phyloP scores from a whole-genome alignment of 2,113 vertebrate genomes.

The Psilopsiagon aymara region DNA sequence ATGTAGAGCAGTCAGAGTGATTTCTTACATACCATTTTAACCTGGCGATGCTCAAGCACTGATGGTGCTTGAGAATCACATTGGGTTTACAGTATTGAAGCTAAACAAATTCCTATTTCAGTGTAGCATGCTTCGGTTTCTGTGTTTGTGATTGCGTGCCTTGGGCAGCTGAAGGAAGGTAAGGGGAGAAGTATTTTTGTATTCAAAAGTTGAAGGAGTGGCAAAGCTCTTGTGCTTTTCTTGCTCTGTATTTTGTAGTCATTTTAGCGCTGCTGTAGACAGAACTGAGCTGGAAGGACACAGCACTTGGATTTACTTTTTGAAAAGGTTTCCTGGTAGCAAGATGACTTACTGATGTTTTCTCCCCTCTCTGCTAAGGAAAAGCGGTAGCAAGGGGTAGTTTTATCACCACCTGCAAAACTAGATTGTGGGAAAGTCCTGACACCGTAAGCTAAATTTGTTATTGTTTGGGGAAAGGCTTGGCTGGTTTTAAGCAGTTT shows the following conservation, averaged over 20 bases:
- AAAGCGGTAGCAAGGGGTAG: slow-evolving; percentile 29
- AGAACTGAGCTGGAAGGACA: not conserved
- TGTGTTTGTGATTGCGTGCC: not conserved
- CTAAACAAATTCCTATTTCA: not conserved
- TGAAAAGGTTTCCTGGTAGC: slow-evolving; percentile 20
- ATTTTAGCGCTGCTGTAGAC: not conserved
- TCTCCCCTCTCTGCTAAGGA: not conserved
- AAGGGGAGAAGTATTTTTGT: not conserved
- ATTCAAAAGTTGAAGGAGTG: slow-evolving; percentile 1
- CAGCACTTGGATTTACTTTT: not conserved
- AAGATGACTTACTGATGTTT: slow-evolving; percentile 4
- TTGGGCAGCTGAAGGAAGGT: slow-evolving; percentile 25
- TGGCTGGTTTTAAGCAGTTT: slow-evolving; percentile 76
- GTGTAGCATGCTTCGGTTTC: not conserved
- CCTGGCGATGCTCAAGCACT: not conserved
- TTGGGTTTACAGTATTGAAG: slow-evolving; percentile 3
- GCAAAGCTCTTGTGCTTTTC: not conserved
- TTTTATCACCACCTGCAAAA: slow-evolving; percentile 73
- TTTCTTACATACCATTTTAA: not conserved
- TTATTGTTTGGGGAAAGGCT: slow-evolving; percentile 81
- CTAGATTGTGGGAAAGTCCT: slow-evolving; percentile 79
- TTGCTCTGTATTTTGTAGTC: not conserved
- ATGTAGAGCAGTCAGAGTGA: not conserved
- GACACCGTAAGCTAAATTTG: slow-evolving; percentile 76
- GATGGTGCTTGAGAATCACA: not conserved